phyloP scores from a whole-genome alignment of 2,888 invertebrate species.

The Cryptops parisi region DNA sequence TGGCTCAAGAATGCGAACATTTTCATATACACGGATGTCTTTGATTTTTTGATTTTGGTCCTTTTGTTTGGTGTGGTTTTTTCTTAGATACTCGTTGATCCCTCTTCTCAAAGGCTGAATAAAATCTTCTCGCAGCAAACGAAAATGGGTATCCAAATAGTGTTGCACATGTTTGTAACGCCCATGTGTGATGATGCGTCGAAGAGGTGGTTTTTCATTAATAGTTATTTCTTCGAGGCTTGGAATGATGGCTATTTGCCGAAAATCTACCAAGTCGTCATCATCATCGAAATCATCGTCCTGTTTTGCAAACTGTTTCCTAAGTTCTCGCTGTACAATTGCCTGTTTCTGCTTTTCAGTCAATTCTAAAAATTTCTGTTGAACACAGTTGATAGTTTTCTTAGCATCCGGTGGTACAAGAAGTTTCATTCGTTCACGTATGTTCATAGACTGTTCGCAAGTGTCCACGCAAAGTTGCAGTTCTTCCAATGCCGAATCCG shows the following conservation, averaged over 20 bases:
- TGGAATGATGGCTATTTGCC: constrained; percentile 30
- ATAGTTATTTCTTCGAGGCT: constrained; percentile 27
- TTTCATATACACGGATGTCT: constrained; percentile 2
- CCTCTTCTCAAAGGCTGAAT: constrained; percentile 54
- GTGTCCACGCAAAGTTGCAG: background rate
- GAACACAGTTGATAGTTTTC: background rate
- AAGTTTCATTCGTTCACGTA: background rate
- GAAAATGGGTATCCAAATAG: constrained; percentile 63
- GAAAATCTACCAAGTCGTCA: constrained; percentile 34
- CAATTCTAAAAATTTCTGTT: too few relatives aligned
- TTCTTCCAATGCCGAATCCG: background rate
- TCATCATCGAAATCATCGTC: background rate
- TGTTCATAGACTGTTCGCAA: background rate
- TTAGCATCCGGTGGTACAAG: background rate
- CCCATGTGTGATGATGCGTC: constrained; percentile 47
- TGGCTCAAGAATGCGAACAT: background rate
- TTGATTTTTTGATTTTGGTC: background rate
- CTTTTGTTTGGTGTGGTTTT: background rate
- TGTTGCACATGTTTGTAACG: constrained; percentile 48
- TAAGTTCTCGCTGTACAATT: background rate
- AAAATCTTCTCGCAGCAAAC: constrained; percentile 64
- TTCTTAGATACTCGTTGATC: constrained; percentile 39
- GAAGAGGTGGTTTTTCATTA: constrained; percentile 34
- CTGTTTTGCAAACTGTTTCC: background rate
- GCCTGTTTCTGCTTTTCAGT: background rate